Conservation (phyloP, 2,797 vertebrate species). For the Danio choprae region DNA sequence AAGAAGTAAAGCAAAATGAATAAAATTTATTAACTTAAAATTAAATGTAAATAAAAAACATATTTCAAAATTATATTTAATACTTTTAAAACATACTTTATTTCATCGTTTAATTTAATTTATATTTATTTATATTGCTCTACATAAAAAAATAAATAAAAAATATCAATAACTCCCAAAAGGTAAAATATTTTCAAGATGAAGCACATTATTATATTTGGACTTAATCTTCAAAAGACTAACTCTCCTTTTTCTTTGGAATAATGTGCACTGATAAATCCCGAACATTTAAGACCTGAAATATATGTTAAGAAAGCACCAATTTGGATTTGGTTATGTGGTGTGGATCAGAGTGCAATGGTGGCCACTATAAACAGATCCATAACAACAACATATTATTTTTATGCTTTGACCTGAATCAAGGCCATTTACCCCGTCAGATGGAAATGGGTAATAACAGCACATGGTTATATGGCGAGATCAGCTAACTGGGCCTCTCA, state of each 20-base stretch:
- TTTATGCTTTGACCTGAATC: constrained; percentile 29
- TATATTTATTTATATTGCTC: too few species aligned
- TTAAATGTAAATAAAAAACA: too few species aligned
- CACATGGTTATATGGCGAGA: constrained; percentile 30
- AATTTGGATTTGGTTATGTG: constrained; percentile 3
- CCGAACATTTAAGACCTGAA: not conserved
- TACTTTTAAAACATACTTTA: too few species aligned
- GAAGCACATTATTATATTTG: not conserved
- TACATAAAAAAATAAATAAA: not conserved
- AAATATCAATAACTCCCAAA: not conserved
- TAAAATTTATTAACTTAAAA: too few species aligned
- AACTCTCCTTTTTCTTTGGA: not conserved
- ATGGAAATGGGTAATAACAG: constrained; percentile 25
- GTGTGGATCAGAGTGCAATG: not conserved
- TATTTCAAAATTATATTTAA: too few species aligned
- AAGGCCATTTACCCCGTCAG: constrained; percentile 14
- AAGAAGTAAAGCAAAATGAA: too few species aligned
- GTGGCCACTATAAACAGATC: constrained; percentile 1
- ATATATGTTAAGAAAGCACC: constrained; percentile 5
- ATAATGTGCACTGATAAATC: not conserved
- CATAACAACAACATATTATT: constrained; percentile 4
- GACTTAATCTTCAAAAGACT: not conserved
- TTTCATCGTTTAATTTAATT: too few species aligned
- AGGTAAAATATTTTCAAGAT: not conserved
- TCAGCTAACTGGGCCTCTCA: constrained; percentile 48